Percentiles rank a stretch among this genome's conserved stretches.
Evolutionary conservation across 2,797 vertebrate species (phyloP).

Genomic region (Microcaecilia unicolor): DNA sequence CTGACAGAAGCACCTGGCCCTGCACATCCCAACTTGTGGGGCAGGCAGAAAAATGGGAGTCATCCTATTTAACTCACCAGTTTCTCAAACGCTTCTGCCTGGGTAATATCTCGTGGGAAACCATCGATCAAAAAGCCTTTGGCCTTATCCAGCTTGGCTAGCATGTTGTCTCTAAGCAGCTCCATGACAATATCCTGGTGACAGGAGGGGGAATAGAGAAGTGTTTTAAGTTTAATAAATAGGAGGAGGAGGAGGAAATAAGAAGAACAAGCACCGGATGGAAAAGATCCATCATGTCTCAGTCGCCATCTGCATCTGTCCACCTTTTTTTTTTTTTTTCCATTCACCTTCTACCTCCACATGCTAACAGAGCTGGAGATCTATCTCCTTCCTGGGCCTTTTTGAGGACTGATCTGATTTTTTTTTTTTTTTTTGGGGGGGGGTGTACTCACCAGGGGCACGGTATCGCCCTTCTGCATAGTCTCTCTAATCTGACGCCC

Average conservation of each 20-base stretch:
- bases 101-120: conserved; percentile 27
- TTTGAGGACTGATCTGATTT: too few relatives aligned
- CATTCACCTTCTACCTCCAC: background rate
- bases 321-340: background rate
- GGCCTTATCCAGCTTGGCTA: conserved; percentile 1
- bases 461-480: conserved; percentile 17
- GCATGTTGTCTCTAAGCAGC: conserved; percentile 16
- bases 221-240: too few relatives aligned
- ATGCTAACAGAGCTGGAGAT: background rate
- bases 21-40: too few relatives aligned
- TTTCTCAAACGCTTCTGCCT: conserved; percentile 29
- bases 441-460: conserved; percentile 17
- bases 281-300: too few relatives aligned
- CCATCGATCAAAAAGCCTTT: conserved; percentile 24
- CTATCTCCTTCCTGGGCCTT: background rate
- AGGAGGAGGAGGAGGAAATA: too few relatives aligned
- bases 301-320: too few relatives aligned
- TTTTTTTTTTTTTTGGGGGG: too few relatives aligned
- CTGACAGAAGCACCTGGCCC: too few relatives aligned
- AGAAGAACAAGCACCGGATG: too few relatives aligned
- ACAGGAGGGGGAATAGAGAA: background rate
- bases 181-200: conserved; percentile 21
- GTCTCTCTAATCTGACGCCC: conserved; percentile 8
- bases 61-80: conserved; percentile 21
- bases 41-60: too few relatives aligned